Conservation (phyloP, 1,140 invertebrate genomes). For the Helicoverpa armigera region DNA sequence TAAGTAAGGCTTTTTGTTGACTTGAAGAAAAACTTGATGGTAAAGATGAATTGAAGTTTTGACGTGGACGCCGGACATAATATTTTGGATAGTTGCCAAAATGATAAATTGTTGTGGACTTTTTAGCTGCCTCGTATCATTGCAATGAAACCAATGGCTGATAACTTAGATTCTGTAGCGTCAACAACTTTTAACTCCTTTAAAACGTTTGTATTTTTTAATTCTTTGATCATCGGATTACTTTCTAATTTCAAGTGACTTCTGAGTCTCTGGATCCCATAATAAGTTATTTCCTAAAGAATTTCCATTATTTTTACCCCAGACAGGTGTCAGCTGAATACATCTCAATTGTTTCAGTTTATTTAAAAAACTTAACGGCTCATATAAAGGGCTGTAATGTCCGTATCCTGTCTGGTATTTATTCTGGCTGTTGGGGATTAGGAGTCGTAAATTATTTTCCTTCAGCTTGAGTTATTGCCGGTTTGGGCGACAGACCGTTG, state of each 20-base stretch:
- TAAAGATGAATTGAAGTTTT: neutral
- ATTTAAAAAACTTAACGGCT: conserved; percentile 66
- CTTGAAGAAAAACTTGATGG: neutral
- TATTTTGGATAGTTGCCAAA: conserved; percentile 24
- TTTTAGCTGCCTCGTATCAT: neutral
- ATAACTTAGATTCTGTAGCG: neutral
- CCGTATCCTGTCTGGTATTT: conserved; percentile 73
- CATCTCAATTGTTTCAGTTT: conserved; percentile 47
- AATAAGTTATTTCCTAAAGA: conserved; percentile 15
- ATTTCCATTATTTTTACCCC: neutral
- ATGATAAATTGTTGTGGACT: conserved; percentile 4
- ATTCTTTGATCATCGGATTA: neutral
- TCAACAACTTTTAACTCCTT: neutral
- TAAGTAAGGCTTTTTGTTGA: too few species aligned
- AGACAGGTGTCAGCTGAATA: conserved; percentile 33
- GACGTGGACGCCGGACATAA: too few species aligned
- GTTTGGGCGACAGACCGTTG: conserved; percentile 67
- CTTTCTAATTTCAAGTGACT: neutral
- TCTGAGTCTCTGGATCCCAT: neutral
- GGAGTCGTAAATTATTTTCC: conserved; percentile 78
- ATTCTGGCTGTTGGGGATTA: conserved; percentile 72
- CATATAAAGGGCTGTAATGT: conserved; percentile 62
- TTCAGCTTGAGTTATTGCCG: conserved; percentile 71
- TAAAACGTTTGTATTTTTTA: neutral
- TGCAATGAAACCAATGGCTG: neutral